Conservation (phyloP, 2,113 vertebrate species). For the Gulo gulo region DNA sequence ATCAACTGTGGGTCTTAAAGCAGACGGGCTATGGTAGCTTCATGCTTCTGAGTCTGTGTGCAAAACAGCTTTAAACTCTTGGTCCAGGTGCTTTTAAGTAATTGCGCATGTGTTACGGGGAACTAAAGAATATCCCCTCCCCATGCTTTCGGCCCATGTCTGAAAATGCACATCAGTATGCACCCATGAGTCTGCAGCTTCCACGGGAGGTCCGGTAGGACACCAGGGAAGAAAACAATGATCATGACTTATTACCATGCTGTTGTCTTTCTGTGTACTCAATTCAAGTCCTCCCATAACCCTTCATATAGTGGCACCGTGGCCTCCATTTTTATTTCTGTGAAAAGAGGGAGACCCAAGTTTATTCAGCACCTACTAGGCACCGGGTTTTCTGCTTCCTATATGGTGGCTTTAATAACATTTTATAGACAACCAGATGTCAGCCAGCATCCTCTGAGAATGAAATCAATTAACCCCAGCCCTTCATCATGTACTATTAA, state of each 20-base stretch:
- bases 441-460: background rate
- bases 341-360: background rate
- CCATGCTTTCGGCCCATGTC: background rate
- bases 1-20: background rate
- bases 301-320: background rate
- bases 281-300: background rate
- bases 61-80: background rate
- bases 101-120: background rate
- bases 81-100: background rate
- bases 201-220: background rate
- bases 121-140: background rate
- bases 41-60: background rate
- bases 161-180: background rate
- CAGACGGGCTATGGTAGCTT: background rate
- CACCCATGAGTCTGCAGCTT: background rate
- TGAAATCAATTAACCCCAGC: constrained; percentile 11
- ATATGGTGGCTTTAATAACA: background rate
- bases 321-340: background rate
- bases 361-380: background rate
- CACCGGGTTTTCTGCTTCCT: background rate
- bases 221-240: background rate
- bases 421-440: background rate
- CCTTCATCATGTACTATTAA: background rate
- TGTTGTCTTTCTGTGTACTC: background rate
- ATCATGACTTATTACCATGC: background rate